Evolutionary conservation across 2,113 vertebrate genomes (phyloP), one percentile per base, ranked within the genome.

Genomic region (Ailurus styani): DNA sequence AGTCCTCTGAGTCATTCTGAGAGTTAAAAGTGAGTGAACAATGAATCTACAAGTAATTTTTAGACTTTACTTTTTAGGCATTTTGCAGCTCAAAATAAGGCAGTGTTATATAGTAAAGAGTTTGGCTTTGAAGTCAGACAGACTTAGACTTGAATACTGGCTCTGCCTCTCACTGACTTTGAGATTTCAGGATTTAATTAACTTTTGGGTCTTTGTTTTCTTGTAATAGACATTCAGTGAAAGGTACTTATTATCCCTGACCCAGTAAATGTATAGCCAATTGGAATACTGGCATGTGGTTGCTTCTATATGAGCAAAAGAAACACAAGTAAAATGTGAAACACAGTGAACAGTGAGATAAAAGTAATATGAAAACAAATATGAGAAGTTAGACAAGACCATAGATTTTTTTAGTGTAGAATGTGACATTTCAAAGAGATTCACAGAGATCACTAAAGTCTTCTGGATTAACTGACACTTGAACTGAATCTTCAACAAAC

Each of bases 351-450:
- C 47, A 21, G 5, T 87, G 18, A 68, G 23, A 72, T 77, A 85
- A 94, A 88, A 34, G 17, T 15, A 83, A 31, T 42, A 85, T 47
- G 42, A 77, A 47, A 47, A 77, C 9, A 54, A 72, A 75, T 72
- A 79, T 72, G 60, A 64, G 77, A 91, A 85, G 8, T 45, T 40
- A 91, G 34, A 66, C 9, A 57, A 31, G 47, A 45, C 3, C 42
- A 25, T 55, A 54, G 8, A 79, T 79, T 37, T 84, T 62, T 92
- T 91, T 85, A 50, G 25, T 72, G 27, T 79, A 66, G 7, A 3
- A 93, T 40, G 27, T 95, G n/a, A 73, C 18, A 87, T 93, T 95
- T 45, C 57, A 97, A 87, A 95, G 86, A 92, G 15, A 73, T 94
- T 64, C 57, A 47, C 12, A 68, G 47, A 85, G 75, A 75, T 94